Evolutionary conservation across 2,113 vertebrate species (phyloP).

Genomic region (Arizona elegans): DNA sequence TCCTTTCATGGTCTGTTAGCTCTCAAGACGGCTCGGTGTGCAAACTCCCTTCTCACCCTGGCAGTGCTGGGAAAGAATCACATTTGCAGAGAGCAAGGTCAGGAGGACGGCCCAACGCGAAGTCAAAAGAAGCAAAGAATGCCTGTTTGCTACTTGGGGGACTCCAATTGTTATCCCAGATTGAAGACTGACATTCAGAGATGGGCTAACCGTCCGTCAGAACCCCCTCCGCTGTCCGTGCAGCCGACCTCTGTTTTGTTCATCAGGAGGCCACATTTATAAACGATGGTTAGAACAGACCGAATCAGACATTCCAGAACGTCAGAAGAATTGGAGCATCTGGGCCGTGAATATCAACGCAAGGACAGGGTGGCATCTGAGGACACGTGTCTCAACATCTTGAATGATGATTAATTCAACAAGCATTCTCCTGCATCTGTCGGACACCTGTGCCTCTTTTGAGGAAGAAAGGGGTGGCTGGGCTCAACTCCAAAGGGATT

Average conservation of each 20-base stretch:
- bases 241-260: neutral
- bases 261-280: neutral
- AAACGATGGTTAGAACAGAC: neutral
- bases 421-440: neutral
- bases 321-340: neutral
- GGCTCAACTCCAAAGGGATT: neutral
- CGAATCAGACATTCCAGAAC: neutral
- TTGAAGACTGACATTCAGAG: neutral
- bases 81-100: neutral
- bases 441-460: neutral
- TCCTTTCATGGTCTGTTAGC: neutral
- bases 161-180: neutral
- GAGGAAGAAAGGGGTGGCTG: neutral
- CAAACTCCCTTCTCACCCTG: neutral
- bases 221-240: neutral
- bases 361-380: neutral
- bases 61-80: neutral
- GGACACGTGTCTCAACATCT: neutral
- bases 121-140: neutral
- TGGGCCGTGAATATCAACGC: neutral
- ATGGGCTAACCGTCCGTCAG: neutral
- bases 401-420: neutral
- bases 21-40: neutral
- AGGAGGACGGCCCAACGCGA: neutral
- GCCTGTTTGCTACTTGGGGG: neutral